Base-by-base conservation (phyloP, 2,888 invertebrate genomes). In the Brenthis ino region DNA sequence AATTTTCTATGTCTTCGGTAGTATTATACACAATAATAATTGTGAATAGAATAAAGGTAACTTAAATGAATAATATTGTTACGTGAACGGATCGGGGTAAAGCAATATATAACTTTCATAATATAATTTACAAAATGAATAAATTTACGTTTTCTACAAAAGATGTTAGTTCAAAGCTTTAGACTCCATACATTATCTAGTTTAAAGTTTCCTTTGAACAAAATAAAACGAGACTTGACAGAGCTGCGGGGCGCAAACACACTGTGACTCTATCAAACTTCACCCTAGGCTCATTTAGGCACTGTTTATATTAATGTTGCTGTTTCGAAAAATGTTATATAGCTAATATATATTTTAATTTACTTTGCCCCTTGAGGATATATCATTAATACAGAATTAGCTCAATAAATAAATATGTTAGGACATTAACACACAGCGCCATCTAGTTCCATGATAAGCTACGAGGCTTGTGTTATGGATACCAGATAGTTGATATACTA, bases 231-330 rank as follows among this genome's bases (percentile, higher is more conserved):
- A 65, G 54, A 64, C 64, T 61, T 61, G 65, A 56, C 57, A 69
- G 64, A 65, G 53, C 67, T 50, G 60, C 54, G 50, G 14, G 53
- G 58, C 28, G 20, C 28, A 50, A 63, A 55, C 66, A 56, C 58
- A 37, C 60, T 48, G 57, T 37, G 56, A 47, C 64, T 66, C 56
- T 61, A 68, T 66, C 66, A 64, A 71, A 71, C 64, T 71, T 71
- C 67, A 55, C 65, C 47, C 57, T 57, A 28, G 50, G 14, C 55
- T 64, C 33, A 55, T 61, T 54, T 58, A 67, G 58, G 47, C 28
- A 53, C 13, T 61, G 55, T 54, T n/a, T 54, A 53, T 28, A n/a
- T 20, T 24, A 55, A 16, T 55, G 47, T 43, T 20, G 47, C 14
- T 20, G 16, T 47, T 14, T 24, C 11, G 6, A 47, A 55, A 55